Conservation (phyloP, 2,113 vertebrate genomes). For the Oenanthe oenanthe region DNA sequence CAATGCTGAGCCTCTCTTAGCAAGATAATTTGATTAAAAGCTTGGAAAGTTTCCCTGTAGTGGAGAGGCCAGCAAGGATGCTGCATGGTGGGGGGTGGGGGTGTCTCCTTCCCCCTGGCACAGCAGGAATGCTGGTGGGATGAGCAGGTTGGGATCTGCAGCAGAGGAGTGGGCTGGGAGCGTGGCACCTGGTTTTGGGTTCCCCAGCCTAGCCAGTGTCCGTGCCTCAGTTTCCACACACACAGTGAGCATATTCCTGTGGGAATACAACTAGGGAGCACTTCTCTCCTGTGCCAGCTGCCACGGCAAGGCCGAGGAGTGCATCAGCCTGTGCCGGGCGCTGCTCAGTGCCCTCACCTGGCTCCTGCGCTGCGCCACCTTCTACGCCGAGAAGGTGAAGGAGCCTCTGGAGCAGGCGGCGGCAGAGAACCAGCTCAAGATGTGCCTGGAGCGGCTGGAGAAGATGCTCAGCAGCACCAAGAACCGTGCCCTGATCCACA, state of each 20-base stretch:
- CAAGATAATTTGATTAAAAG: constrained; percentile 49
- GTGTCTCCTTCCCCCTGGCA: neutral
- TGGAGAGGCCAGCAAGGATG: neutral
- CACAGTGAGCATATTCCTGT: rapidly evolving
- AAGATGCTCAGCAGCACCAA: constrained; percentile 86
- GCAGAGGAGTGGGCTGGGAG: neutral
- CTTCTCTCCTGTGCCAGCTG: constrained; percentile 77
- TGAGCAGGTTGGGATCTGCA: neutral
- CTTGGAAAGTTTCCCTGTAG: constrained; percentile 52
- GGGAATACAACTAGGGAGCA: no score
- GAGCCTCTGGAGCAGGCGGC: constrained; percentile 75
- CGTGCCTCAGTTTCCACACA: neutral
- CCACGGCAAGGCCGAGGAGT: constrained; percentile 95
- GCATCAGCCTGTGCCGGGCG: constrained; percentile 91
- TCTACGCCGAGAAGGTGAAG: constrained; percentile 85
- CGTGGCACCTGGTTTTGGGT: rapidly evolving
- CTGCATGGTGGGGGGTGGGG: neutral
- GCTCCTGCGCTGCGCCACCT: constrained; percentile 90
- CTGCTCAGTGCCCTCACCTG: constrained; percentile 88
- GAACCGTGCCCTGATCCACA: constrained; percentile 94
- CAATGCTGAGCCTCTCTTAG: constrained; percentile 34
- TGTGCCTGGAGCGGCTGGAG: constrained; percentile 88
- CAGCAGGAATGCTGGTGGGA: neutral
- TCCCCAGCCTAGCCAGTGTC: neutral
- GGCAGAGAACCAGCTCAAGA: constrained; percentile 83